These are phyloP conservation scores for Sceloporus tristichus DNA, from an alignment of 2,113 vertebrate species.

Conservation along the genomic window DNA sequence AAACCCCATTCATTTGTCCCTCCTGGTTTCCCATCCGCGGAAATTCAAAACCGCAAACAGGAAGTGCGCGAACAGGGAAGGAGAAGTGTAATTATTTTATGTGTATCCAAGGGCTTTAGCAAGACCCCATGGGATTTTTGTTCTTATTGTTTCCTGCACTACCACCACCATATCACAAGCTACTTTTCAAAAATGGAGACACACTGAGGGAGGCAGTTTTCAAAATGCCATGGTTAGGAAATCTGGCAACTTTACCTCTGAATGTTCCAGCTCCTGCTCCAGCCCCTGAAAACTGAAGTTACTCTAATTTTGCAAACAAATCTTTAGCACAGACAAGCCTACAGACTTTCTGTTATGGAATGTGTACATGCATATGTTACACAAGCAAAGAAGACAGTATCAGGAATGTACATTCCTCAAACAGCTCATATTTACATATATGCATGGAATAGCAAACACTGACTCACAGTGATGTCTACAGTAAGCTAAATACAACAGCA, in stretches of 20 bases:
- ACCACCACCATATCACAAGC: no score
- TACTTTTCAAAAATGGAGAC: no score
- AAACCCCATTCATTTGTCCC: no score
- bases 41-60: no score
- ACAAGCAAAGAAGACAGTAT: neutral
- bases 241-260: neutral
- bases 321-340: neutral
- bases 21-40: no score
- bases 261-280: neutral
- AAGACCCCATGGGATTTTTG: no score
- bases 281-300: neutral
- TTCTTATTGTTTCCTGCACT: no score
- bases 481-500: neutral
- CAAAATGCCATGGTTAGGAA: neutral
- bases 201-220: neutral
- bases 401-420: constrained; percentile 6
- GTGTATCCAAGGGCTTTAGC: no score
- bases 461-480: neutral
- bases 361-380: neutral
- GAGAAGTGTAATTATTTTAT: no score
- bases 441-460: neutral
- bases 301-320: neutral
- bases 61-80: no score
- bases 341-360: neutral
- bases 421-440: neutral